Conservation (phyloP, 2,888 invertebrate species). For the Ganaspis brasiliensis region DNA sequence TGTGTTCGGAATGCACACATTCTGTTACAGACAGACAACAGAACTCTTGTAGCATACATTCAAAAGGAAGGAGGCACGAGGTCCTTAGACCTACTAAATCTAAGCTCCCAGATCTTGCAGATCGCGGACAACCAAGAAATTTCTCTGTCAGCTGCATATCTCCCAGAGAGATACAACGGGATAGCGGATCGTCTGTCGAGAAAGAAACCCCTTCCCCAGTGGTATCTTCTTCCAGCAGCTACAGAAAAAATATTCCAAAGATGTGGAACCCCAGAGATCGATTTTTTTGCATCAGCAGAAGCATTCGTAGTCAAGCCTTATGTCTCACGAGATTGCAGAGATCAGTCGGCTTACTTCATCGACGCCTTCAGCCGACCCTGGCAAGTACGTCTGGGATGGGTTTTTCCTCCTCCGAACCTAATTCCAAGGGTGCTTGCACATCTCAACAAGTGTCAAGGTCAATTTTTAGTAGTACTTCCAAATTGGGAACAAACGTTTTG, state of each 20-base stretch:
- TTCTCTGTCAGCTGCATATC: slow-evolving; percentile 58
- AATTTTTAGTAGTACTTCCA: slow-evolving; percentile 51
- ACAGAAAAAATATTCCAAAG: slow-evolving; percentile 50
- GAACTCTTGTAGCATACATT: slow-evolving; percentile 39
- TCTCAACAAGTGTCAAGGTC: slow-evolving; percentile 51
- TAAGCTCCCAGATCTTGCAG: slow-evolving; percentile 51
- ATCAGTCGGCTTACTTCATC: slow-evolving; percentile 52
- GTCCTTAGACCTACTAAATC: slow-evolving; percentile 46
- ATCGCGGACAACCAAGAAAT: slow-evolving; percentile 54
- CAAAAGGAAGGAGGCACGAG: slow-evolving; percentile 55
- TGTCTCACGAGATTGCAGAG: slow-evolving; percentile 49
- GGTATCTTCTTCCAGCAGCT: slow-evolving; percentile 46
- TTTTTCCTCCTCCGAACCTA: slow-evolving; percentile 55
- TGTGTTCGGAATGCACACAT: not conserved
- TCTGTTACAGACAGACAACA: not conserved
- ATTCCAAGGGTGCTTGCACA: slow-evolving; percentile 55
- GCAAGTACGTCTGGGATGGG: slow-evolving; percentile 54
- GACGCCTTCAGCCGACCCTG: slow-evolving; percentile 54
- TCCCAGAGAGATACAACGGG: slow-evolving; percentile 68
- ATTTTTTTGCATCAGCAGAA: slow-evolving; percentile 51
- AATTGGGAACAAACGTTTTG: slow-evolving; percentile 54
- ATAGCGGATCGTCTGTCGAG: slow-evolving; percentile 67
- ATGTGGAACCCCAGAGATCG: slow-evolving; percentile 55
- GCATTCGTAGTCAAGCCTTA: slow-evolving; percentile 46
- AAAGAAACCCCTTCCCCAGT: slow-evolving; percentile 51